phyloP scores from a whole-genome alignment of 2,113 vertebrate genomes.

The Peromyscus leucopus region DNA sequence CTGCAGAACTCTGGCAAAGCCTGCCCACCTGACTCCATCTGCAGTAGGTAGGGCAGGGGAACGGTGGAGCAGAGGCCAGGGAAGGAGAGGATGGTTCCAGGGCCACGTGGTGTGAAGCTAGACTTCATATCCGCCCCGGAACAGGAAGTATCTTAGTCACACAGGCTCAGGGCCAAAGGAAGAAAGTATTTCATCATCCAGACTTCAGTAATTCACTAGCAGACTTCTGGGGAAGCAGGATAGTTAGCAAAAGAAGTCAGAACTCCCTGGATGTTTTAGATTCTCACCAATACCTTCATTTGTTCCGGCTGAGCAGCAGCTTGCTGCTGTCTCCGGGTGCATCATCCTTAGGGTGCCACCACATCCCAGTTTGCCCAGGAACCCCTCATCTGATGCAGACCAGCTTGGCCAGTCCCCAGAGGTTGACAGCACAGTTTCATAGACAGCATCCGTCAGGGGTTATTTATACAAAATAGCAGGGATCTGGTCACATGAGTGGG shows the following conservation, averaged over 20 bases:
- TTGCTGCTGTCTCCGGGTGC: neutral
- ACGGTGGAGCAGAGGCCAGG: neutral
- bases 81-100: neutral
- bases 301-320: neutral
- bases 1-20: neutral
- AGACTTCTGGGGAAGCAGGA: slow-evolving; percentile 8
- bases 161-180: neutral
- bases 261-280: neutral
- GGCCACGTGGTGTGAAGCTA: neutral
- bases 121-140: neutral
- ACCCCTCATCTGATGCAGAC: neutral
- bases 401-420: neutral
- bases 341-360: neutral
- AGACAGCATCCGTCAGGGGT: neutral
- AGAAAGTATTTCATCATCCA: slow-evolving; percentile 25
- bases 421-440: neutral
- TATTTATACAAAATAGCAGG: neutral
- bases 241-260: neutral
- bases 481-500: neutral
- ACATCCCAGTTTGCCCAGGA: neutral
- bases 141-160: neutral
- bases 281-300: neutral
- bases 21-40: no score
- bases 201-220: slow-evolving; percentile 14
- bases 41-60: neutral